Conservation (phyloP, 2,888 invertebrate genomes). For the Stenodema calcarata region DNA sequence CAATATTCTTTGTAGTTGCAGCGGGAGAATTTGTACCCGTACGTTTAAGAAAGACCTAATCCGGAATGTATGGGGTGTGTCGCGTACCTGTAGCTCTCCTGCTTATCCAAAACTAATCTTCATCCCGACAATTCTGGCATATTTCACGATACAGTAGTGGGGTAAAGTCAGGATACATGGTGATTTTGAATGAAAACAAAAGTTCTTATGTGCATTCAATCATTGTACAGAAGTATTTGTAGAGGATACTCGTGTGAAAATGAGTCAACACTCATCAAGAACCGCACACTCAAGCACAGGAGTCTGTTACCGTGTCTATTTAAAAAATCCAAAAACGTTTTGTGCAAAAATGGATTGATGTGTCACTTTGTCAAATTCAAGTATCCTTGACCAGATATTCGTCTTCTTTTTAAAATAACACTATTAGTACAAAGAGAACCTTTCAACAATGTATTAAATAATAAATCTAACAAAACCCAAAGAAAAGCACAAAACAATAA, state of each 20-base stretch:
- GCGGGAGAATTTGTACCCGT: too few species aligned
- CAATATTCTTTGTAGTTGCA: too few species aligned
- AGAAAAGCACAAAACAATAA: constrained; percentile 26
- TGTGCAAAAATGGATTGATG: background rate
- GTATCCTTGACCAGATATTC: constrained; percentile 6
- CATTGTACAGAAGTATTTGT: background rate
- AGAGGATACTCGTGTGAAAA: background rate
- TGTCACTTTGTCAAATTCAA: background rate
- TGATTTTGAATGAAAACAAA: too few species aligned
- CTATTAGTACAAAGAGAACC: constrained; percentile 20
- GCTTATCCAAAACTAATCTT: too few species aligned
- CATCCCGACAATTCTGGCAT: too few species aligned
- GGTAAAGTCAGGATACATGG: too few species aligned
- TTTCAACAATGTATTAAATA: constrained; percentile 40
- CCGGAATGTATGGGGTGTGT: too few species aligned
- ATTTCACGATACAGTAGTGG: too few species aligned
- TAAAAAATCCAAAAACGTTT: background rate
- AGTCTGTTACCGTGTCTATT: background rate
- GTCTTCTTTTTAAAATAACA: background rate
- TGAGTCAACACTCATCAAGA: background rate
- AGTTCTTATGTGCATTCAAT: too few species aligned
- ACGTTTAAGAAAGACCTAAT: too few species aligned
- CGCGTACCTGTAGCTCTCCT: too few species aligned
- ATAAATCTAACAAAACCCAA: constrained; percentile 13
- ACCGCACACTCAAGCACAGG: constrained; percentile 7